Evolutionary conservation across 2,797 vertebrate genomes (phyloP).

Genomic region (Manis pentadactyla): DNA sequence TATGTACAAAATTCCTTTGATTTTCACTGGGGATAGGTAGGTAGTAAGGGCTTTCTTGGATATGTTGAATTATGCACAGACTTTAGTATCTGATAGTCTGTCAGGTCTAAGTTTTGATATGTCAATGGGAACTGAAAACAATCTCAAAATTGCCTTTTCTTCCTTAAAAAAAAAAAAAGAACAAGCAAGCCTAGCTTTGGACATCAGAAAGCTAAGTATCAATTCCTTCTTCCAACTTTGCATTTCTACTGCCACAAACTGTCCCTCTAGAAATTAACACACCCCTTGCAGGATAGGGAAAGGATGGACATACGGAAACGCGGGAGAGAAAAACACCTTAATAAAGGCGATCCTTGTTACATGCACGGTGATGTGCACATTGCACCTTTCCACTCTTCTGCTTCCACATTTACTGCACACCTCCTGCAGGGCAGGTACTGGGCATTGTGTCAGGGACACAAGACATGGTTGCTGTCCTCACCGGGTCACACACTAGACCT

Average conservation of each 20-base stretch:
- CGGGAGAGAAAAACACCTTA: background rate
- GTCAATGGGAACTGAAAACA: background rate
- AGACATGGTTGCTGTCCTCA: background rate
- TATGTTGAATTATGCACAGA: background rate
- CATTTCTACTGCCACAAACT: background rate
- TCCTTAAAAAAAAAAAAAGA: background rate
- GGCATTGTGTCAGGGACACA: background rate
- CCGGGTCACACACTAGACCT: background rate
- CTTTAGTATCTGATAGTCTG: background rate
- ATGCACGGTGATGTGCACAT: too few species aligned
- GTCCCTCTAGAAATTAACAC: background rate
- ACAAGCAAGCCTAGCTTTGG: background rate
- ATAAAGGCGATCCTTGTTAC: background rate
- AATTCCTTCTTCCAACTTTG: background rate
- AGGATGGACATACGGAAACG: background rate
- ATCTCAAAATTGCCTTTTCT: background rate
- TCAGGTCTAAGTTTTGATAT: background rate
- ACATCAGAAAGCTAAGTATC: background rate
- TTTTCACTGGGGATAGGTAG: background rate
- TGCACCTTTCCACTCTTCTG: background rate
- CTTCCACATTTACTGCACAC: background rate
- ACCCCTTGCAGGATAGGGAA: background rate
- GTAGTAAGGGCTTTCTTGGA: background rate
- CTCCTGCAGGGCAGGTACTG: background rate
- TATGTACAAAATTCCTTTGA: background rate